Evolutionary conservation across 2,797 vertebrate genomes (phyloP).

Genomic region (Cossypha caffra): DNA sequence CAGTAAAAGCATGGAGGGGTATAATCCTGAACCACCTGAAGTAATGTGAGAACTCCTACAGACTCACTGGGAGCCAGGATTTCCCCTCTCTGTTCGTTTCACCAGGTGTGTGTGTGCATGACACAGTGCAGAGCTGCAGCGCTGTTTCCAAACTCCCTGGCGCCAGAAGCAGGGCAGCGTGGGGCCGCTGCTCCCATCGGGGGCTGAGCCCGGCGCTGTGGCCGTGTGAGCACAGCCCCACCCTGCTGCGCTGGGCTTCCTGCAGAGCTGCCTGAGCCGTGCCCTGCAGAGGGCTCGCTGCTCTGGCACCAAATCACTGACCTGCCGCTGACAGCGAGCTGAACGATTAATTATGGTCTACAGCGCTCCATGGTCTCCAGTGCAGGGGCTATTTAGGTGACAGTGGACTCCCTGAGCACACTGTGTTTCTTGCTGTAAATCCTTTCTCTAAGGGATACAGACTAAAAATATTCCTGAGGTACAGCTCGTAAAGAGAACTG

Average conservation of each 20-base stretch:
- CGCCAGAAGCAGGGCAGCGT: not conserved
- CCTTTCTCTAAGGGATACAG: not conserved
- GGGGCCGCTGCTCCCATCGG: not conserved
- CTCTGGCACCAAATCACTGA: not conserved
- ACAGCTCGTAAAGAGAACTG: not conserved
- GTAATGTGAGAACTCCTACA: not conserved
- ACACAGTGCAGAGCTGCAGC: fast-evolving
- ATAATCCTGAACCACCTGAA: not conserved
- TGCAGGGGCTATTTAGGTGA: not conserved
- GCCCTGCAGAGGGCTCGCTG: not conserved
- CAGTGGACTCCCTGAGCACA: not conserved
- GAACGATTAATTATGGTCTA: not conserved
- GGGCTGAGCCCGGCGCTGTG: not conserved
- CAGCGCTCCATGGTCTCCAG: not conserved
- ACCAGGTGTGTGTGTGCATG: not conserved
- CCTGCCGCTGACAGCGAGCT: too few relatives aligned
- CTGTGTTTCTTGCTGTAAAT: not conserved
- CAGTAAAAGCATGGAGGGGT: not conserved
- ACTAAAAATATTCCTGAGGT: not conserved
- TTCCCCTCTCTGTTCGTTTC: not conserved
- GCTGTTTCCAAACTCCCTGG: not conserved
- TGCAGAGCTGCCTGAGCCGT: not conserved
- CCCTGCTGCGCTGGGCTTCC: not conserved
- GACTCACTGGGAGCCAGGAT: not conserved
- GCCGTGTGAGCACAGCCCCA: not conserved